Evolutionary conservation across 2,113 vertebrate species (phyloP).

Genomic region (Todiramphus chloris): DNA sequence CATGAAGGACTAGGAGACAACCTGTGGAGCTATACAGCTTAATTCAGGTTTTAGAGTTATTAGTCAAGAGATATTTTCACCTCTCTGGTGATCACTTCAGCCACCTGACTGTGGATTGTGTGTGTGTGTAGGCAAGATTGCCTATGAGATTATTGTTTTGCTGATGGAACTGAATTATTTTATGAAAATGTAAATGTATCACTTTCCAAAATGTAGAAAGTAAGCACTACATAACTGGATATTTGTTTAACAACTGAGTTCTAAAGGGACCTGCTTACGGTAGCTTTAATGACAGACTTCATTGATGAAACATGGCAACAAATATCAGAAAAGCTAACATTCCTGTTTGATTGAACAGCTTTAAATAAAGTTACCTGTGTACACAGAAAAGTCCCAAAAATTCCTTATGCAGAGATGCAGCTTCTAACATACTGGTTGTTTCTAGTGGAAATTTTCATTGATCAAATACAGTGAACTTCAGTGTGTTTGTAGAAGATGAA

Average conservation of each 20-base stretch:
- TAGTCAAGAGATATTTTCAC: neutral
- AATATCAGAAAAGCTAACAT: neutral
- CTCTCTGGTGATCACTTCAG: neutral
- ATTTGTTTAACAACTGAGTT: neutral
- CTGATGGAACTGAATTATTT: neutral
- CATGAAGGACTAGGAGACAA: too few relatives aligned
- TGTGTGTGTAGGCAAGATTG: neutral
- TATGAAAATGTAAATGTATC: neutral
- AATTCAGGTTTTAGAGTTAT: neutral
- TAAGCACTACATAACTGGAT: neutral
- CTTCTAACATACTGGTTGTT: neutral
- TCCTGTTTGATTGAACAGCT: neutral
- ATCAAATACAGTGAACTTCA: too few relatives aligned
- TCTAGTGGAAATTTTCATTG: neutral
- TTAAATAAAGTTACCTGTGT: neutral
- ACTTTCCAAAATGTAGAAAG: neutral
- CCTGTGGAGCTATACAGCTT: neutral
- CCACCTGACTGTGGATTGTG: neutral
- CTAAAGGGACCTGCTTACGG: neutral
- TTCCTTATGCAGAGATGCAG: neutral
- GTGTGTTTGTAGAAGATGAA: too few relatives aligned
- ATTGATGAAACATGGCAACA: neutral
- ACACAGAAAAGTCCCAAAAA: neutral
- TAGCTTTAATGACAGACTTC: neutral
- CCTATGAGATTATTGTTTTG: neutral